A percentile compares a stretch with the other conserved stretches of the same genome.
These are phyloP conservation scores for Xenops minutus DNA, from an alignment of 2,797 vertebrate species.

Conservation along the genomic window DNA sequence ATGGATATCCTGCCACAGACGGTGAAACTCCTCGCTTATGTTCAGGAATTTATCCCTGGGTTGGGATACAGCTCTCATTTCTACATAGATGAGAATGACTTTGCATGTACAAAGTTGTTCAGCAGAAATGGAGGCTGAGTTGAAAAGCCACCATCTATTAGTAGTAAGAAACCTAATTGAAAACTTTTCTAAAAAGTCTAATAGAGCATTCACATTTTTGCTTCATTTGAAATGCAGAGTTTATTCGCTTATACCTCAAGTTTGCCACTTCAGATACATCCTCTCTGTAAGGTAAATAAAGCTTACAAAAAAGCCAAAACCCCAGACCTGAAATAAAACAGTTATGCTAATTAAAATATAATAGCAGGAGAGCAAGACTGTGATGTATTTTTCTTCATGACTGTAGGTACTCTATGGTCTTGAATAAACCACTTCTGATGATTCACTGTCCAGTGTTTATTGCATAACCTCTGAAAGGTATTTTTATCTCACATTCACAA, in stretches of 20 bases:
- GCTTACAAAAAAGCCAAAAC: not conserved
- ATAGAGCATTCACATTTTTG: not conserved
- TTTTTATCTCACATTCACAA: not conserved
- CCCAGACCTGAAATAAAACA: not conserved
- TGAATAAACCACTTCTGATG: not conserved
- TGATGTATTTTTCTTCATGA: not conserved
- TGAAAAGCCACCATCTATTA: not conserved
- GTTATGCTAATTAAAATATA: not conserved
- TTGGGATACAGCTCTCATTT: not conserved
- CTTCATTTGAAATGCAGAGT: not conserved
- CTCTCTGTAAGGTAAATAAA: not conserved
- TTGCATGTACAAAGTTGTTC: not conserved
- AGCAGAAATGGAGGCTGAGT: not conserved
- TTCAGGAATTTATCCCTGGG: not conserved
- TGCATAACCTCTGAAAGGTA: slow-evolving; percentile 2
- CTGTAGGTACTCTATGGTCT: not conserved
- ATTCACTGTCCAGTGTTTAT: not conserved
- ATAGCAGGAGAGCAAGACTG: not conserved
- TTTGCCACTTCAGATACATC: not conserved
- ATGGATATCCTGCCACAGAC: not conserved
- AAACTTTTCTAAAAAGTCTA: not conserved
- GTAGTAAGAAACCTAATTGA: not conserved
- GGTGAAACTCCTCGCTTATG: not conserved
- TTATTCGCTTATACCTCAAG: not conserved
- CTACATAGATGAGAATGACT: not conserved